These are phyloP conservation scores for Nasonia oneida DNA, from an alignment of 2,888 invertebrate genomes.

Conservation along the genomic window DNA sequence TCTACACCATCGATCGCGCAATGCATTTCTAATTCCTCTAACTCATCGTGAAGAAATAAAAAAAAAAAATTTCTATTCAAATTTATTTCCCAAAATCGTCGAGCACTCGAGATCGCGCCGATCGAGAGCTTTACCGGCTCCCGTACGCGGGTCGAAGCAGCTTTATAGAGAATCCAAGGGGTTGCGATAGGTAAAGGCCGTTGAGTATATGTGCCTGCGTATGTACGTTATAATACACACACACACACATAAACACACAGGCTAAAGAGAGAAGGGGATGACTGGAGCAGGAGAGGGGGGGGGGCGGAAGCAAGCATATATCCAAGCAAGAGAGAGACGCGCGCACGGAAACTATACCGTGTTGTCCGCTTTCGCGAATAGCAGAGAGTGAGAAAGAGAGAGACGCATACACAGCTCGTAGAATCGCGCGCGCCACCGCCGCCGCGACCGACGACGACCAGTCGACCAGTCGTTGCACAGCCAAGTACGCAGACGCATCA, in stretches of 20 bases:
- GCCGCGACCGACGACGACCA: conserved; percentile 22
- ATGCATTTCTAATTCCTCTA: not conserved
- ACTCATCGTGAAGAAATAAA: too few relatives aligned
- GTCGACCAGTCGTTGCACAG: conserved; percentile 58
- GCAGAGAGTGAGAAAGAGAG: conserved; percentile 1
- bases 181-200: not conserved
- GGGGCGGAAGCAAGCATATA: not conserved
- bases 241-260: too few relatives aligned
- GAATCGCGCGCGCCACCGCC: conserved; percentile 6
- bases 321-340: not conserved
- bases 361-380: not conserved
- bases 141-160: not conserved
- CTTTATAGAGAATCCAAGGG: not conserved
- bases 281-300: not conserved
- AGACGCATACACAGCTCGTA: not conserved
- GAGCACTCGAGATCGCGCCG: not conserved
- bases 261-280: not conserved
- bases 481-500: conserved; percentile 53
- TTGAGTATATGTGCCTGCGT: not conserved
- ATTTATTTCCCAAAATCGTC: not conserved
- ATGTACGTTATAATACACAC: not conserved
- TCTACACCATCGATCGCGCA: conserved; percentile 40
- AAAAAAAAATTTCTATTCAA: too few relatives aligned
- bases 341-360: not conserved
- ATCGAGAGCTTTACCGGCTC: not conserved